These are phyloP conservation scores for Acipenser ruthenus DNA, from an alignment of 2,797 vertebrate species.

Conservation along the genomic window DNA sequence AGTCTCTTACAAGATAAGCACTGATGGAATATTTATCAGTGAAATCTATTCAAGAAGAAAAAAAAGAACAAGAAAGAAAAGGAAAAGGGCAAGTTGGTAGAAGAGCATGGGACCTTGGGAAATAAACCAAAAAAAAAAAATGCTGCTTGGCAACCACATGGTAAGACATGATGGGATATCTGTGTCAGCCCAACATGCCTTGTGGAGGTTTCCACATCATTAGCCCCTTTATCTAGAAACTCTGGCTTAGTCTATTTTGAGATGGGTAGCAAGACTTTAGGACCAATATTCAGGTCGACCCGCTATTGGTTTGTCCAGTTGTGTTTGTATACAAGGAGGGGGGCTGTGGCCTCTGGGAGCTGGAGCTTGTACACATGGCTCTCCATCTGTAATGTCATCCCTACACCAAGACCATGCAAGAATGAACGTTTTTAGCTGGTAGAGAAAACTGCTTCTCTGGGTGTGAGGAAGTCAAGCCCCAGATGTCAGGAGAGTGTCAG, in stretches of 20 bases:
- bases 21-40: not conserved
- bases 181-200: too few species aligned
- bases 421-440: not conserved
- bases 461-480: constrained; percentile 36
- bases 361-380: not conserved
- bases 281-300: too few species aligned
- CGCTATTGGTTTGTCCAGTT: too few species aligned
- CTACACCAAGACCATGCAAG: not conserved
- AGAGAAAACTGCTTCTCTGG: not conserved
- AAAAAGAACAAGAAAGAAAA: not conserved
- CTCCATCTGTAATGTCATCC: not conserved
- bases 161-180: too few species aligned
- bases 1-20: not conserved
- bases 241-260: too few species aligned
- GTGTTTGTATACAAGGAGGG: too few species aligned
- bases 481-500: constrained; percentile 48
- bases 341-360: too few species aligned
- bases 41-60: not conserved
- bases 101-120: not conserved
- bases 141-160: too few species aligned
- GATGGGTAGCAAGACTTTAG: too few species aligned
- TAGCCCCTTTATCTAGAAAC: too few species aligned
- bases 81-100: not conserved
- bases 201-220: too few species aligned
- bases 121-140: too few species aligned